phyloP scores from a whole-genome alignment of 2,797 vertebrate genomes.

The Sphaeramia orbicularis region DNA sequence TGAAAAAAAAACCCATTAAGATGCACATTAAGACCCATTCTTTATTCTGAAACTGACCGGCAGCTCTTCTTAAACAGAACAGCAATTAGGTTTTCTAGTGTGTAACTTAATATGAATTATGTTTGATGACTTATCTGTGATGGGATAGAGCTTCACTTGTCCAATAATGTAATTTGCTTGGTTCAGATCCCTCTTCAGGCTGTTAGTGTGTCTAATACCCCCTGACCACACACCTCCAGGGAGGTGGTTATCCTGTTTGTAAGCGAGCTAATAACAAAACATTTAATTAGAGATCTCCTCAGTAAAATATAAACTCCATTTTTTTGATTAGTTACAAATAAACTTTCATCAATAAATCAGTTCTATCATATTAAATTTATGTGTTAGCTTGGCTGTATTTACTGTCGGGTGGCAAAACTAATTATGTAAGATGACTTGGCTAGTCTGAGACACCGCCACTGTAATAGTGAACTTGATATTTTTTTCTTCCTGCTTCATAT shows the following conservation, averaged over 20 bases:
- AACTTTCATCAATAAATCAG: constrained; percentile 29
- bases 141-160: constrained; percentile 47
- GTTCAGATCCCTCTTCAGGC: constrained; percentile 52
- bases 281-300: constrained; percentile 46
- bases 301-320: constrained; percentile 15
- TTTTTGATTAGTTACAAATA: constrained; percentile 10
- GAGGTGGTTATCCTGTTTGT: constrained; percentile 35
- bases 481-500: not conserved
- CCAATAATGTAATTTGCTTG: constrained; percentile 54
- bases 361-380: constrained; percentile 37
- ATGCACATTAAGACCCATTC: constrained; percentile 16
- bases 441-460: not conserved
- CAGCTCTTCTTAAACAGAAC: constrained; percentile 33
- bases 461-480: constrained; percentile 3
- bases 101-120: constrained; percentile 52
- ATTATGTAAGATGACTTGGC: constrained; percentile 5
- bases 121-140: constrained; percentile 49
- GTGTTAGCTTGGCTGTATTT: constrained; percentile 11
- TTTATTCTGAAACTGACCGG: constrained; percentile 7
- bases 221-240: constrained; percentile 46
- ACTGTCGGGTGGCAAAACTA: constrained; percentile 8
- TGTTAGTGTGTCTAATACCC: constrained; percentile 41
- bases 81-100: constrained; percentile 34
- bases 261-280: constrained; percentile 5
- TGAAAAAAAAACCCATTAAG: not conserved